Evolutionary conservation across 2,797 vertebrate species (phyloP).

Genomic region (Coendou prehensilis): DNA sequence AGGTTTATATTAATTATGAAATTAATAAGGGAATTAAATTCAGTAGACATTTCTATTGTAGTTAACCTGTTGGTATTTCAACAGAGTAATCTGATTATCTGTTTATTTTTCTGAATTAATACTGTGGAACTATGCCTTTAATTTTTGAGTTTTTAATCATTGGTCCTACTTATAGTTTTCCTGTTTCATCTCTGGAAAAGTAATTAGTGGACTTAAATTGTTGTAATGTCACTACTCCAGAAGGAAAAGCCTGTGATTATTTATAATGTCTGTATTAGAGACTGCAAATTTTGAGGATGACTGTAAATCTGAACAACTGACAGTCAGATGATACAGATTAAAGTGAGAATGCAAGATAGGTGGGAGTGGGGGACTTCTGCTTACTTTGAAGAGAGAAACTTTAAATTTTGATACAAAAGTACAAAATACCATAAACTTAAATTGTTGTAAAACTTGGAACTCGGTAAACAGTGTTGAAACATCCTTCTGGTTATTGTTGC

Average conservation of each 20-base stretch:
- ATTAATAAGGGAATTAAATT: slow-evolving; percentile 32
- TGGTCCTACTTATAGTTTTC: not conserved
- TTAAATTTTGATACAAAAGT: slow-evolving; percentile 57
- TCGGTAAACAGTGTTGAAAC: slow-evolving; percentile 15
- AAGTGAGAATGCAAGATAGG: not conserved
- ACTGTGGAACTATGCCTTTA: not conserved
- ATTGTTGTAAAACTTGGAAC: slow-evolving; percentile 47
- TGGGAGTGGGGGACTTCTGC: not conserved
- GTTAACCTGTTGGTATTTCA: slow-evolving; percentile 42
- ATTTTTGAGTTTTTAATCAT: slow-evolving; percentile 62
- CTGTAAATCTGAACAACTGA: slow-evolving; percentile 37
- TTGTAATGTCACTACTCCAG: not conserved
- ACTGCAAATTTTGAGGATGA: not conserved
- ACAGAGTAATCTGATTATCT: not conserved
- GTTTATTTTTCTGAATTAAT: slow-evolving; percentile 25
- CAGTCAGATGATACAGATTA: not conserved
- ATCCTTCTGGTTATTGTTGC: slow-evolving; percentile 30
- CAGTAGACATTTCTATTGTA: slow-evolving; percentile 25
- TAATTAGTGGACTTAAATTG: slow-evolving; percentile 47
- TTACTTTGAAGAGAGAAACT: slow-evolving; percentile 21
- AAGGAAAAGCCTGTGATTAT: slow-evolving; percentile 44
- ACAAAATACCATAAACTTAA: slow-evolving; percentile 4
- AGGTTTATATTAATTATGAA: slow-evolving; percentile 44
- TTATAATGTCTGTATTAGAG: slow-evolving; percentile 25
- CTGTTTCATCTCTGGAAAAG: slow-evolving; percentile 39